Conservation (phyloP, 2,888 invertebrate species). For the Hermaeophaga mercurialis region DNA sequence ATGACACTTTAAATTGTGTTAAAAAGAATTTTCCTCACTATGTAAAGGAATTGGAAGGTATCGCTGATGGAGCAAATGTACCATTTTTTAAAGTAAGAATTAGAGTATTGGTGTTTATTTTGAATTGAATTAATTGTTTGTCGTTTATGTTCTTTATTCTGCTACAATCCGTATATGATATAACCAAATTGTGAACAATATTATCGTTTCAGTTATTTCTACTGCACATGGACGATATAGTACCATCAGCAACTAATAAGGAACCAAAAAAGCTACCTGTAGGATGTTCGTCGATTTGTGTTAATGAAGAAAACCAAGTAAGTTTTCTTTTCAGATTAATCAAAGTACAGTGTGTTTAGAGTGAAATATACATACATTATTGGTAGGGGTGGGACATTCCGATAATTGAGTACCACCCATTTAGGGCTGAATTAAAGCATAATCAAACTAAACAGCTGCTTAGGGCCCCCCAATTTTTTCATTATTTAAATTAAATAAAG, state of each 20-base stretch:
- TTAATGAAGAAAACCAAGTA: conserved; percentile 60
- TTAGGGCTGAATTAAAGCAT: too few species aligned
- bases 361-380: too few species aligned
- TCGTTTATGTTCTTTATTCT: too few species aligned
- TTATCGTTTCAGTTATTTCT: conserved; percentile 71
- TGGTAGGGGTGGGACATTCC: too few species aligned
- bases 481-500: too few species aligned
- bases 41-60: conserved; percentile 79
- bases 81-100: conserved; percentile 77
- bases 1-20: conserved; percentile 72
- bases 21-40: conserved; percentile 79
- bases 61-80: conserved; percentile 84
- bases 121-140: too few species aligned
- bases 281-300: conserved; percentile 79
- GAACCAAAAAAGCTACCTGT: conserved; percentile 61
- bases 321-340: conserved; percentile 2
- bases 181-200: neutral
- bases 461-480: too few species aligned
- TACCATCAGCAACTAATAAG: conserved; percentile 64
- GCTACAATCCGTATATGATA: too few species aligned
- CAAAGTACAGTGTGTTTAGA: too few species aligned
- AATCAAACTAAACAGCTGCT: too few species aligned
- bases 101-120: too few species aligned
- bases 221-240: conserved; percentile 82
- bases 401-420: too few species aligned